These are phyloP conservation scores for Clarias fuscus DNA, from an alignment of 2,797 vertebrate species.

Conservation along the genomic window DNA sequence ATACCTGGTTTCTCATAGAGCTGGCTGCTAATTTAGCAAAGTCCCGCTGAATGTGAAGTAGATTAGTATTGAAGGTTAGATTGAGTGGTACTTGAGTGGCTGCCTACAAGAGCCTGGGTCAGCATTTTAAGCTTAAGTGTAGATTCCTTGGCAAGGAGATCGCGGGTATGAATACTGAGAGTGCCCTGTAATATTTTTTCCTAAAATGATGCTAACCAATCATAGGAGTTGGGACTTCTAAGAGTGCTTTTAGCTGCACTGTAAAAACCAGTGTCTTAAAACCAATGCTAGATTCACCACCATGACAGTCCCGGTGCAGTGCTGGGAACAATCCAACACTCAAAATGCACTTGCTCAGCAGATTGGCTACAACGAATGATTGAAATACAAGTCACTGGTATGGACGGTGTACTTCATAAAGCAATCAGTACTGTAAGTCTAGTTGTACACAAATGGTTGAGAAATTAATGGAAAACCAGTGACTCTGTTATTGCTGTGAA, in stretches of 20 bases:
- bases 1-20: neutral
- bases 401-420: neutral
- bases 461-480: neutral
- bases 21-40: neutral
- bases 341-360: neutral
- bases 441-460: neutral
- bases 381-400: neutral
- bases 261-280: neutral
- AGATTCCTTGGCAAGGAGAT: neutral
- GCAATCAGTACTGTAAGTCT: neutral
- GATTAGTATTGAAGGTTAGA: neutral
- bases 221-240: neutral
- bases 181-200: neutral
- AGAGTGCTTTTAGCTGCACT: neutral
- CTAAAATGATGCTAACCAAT: neutral
- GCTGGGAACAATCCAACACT: neutral
- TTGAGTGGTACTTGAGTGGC: neutral
- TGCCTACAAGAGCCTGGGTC: neutral
- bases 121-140: neutral
- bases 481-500: neutral
- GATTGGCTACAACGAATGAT: neutral
- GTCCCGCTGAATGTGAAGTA: neutral
- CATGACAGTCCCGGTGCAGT: neutral
- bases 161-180: neutral
- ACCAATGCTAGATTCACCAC: neutral